Conservation (phyloP, 2,797 vertebrate genomes). For the Lophius americanus region DNA sequence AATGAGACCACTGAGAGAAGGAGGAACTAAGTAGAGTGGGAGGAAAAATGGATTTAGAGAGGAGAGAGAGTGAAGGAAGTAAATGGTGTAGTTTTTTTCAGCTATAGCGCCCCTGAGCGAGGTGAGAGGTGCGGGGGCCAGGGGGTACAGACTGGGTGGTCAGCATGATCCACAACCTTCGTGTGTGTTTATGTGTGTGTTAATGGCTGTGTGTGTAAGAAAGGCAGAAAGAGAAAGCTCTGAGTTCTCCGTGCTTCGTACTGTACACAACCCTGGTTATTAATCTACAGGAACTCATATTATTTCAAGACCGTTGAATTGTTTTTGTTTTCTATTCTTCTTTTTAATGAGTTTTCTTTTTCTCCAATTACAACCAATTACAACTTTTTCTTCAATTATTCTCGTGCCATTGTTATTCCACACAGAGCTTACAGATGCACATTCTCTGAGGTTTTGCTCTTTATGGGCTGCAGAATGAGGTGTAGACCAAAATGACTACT, state of each 20-base stretch:
- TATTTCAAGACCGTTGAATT: conserved; percentile 55
- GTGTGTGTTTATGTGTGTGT: conserved; percentile 69
- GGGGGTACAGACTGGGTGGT: conserved; percentile 80
- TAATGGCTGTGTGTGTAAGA: conserved; percentile 54
- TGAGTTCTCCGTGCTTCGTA: conserved; percentile 44
- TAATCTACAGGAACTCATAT: conserved; percentile 69
- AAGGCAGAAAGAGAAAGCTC: conserved; percentile 54
- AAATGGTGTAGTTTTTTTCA: conserved; percentile 79
- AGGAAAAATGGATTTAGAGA: conserved; percentile 22
- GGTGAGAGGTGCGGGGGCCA: conserved; percentile 78
- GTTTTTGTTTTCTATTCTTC: conserved; percentile 33
- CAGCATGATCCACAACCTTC: conserved; percentile 61
- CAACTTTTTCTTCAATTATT: conserved; percentile 52
- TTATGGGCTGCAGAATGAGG: conserved; percentile 74
- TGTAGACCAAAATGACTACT: conserved; percentile 72
- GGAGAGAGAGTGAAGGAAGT: conserved; percentile 62
- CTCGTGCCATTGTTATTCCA: conserved; percentile 73
- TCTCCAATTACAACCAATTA: conserved; percentile 42
- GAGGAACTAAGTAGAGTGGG: conserved; percentile 42
- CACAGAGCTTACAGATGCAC: conserved; percentile 67
- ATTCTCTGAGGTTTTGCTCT: conserved; percentile 76
- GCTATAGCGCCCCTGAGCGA: conserved; percentile 71
- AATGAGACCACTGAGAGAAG: conserved; percentile 72
- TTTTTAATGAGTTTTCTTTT: conserved; percentile 54
- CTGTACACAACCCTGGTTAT: conserved; percentile 35